These are phyloP conservation scores for Salticus scenicus DNA, from an alignment of 2,888 invertebrate genomes.

Conservation along the genomic window DNA sequence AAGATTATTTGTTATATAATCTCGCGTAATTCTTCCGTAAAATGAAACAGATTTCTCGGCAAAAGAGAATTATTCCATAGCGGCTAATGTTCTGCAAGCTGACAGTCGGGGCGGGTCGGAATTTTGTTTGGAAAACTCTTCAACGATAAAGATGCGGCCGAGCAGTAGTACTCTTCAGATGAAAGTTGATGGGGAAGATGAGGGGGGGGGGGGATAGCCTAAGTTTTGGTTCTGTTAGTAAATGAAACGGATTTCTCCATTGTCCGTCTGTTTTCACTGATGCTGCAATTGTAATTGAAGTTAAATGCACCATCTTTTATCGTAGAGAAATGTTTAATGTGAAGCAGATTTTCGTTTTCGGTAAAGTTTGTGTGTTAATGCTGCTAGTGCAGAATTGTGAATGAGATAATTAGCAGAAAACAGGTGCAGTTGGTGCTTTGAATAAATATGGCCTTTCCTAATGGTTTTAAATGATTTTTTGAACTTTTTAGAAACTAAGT, in stretches of 20 bases:
- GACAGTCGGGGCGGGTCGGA: neutral
- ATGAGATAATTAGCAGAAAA: conserved; percentile 12
- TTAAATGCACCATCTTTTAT: conserved; percentile 9
- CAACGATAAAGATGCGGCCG: conserved; percentile 1
- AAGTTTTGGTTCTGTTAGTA: conserved; percentile 4
- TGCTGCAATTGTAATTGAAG: conserved; percentile 7
- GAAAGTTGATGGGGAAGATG: too few relatives aligned
- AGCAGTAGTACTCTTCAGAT: too few relatives aligned
- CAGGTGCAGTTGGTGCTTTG: neutral
- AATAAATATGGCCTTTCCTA: neutral
- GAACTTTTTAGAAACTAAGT: too few relatives aligned
- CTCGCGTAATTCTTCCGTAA: neutral
- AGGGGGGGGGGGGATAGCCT: neutral
- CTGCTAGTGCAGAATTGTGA: neutral
- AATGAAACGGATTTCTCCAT: conserved; percentile 2
- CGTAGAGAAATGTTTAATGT: neutral
- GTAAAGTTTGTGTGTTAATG: neutral
- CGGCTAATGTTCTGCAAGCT: conserved; percentile 1
- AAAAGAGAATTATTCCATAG: conserved; percentile 11
- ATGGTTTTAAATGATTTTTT: too few relatives aligned
- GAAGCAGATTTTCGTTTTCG: conserved; percentile 1
- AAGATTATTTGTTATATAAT: conserved; percentile 2
- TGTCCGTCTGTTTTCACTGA: neutral
- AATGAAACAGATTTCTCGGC: conserved; percentile 1
- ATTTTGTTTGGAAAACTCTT: neutral